A percentile compares a stretch with the other conserved stretches of the same genome.
phyloP scores from a whole-genome alignment of 2,113 vertebrate species.

The Laterallus jamaicensis region DNA sequence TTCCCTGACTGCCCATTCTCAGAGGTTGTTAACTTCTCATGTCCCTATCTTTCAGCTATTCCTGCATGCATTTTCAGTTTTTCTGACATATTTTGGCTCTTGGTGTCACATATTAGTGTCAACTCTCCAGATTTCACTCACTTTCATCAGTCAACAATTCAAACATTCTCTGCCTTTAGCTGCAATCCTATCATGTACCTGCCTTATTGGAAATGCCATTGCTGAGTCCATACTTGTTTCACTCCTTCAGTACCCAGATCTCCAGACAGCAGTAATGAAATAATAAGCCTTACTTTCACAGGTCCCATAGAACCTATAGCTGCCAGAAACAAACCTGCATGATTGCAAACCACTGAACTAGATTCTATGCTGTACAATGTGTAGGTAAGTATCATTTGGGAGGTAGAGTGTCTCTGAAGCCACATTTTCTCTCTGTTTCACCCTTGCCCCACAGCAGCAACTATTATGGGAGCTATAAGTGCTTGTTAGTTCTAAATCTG shows the following conservation, averaged over 20 bases:
- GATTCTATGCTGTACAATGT: background rate
- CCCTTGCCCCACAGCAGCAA: background rate
- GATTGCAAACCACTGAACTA: background rate
- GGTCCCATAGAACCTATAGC: background rate
- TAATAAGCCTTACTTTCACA: background rate
- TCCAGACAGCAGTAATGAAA: background rate
- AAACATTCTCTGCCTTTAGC: background rate
- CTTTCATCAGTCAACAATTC: constrained; percentile 46
- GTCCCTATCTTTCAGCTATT: constrained; percentile 35
- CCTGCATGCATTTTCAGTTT: constrained; percentile 24
- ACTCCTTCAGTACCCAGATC: background rate
- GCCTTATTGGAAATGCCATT: constrained; percentile 10
- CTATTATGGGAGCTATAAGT: background rate
- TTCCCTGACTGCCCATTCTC: constrained; percentile 8
- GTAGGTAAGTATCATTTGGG: background rate
- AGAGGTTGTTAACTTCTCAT: background rate
- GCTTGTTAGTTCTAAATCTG: background rate
- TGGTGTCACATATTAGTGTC: constrained; percentile 1
- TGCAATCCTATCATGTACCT: background rate
- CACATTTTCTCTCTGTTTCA: background rate
- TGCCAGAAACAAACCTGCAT: background rate
- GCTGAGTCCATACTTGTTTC: background rate
- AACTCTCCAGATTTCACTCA: constrained; percentile 28
- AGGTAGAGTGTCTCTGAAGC: background rate
- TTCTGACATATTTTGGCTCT: constrained; percentile 12